Conservation (phyloP, 2,888 invertebrate species). For the Pachliopta kotzebuea region DNA sequence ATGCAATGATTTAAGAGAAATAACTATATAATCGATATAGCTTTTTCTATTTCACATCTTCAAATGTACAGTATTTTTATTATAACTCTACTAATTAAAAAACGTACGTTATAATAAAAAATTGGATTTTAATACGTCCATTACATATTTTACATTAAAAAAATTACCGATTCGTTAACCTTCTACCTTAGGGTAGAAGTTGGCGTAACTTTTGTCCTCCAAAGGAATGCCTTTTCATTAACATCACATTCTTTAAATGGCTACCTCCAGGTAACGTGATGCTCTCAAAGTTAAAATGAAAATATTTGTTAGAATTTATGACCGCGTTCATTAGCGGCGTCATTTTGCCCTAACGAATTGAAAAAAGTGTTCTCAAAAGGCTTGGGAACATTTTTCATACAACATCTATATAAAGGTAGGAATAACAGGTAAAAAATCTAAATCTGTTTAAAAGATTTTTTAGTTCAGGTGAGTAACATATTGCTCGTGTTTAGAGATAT, state of each 20-base stretch:
- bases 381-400: conserved; percentile 50
- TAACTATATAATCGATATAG: too few species aligned
- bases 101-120: too few species aligned
- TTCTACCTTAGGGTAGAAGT: not conserved
- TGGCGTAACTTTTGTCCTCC: conserved; percentile 31
- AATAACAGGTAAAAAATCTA: too few species aligned
- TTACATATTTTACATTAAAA: too few species aligned
- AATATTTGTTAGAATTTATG: conserved; percentile 64
- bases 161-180: conserved; percentile 4
- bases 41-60: not conserved
- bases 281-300: conserved; percentile 64
- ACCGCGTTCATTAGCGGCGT: conserved; percentile 55
- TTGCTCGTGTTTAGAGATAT: too few species aligned
- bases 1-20: too few species aligned
- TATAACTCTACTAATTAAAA: not conserved
- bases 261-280: conserved; percentile 44
- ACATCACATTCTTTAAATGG: conserved; percentile 53
- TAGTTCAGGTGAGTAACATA: too few species aligned
- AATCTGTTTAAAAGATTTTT: too few species aligned
- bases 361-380: conserved; percentile 28
- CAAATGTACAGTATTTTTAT: not conserved
- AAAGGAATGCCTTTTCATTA: conserved; percentile 63
- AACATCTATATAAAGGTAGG: conserved; percentile 35
- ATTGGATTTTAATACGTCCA: too few species aligned
- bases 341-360: conserved; percentile 35